These are phyloP conservation scores for Tanypteryx hageni DNA, from an alignment of 2,888 invertebrate genomes.

Conservation along the genomic window DNA sequence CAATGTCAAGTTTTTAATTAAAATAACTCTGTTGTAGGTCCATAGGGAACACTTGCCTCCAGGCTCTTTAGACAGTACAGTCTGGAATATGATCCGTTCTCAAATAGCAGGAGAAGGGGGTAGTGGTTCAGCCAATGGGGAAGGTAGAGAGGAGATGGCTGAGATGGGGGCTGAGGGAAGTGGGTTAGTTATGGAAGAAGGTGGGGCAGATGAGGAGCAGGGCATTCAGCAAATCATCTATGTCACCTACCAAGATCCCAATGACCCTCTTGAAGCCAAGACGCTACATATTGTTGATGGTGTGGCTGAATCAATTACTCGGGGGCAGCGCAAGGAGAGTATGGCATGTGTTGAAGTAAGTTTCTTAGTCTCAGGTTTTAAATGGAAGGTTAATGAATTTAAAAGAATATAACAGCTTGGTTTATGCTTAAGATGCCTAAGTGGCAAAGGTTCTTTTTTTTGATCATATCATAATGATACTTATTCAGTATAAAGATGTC, in stretches of 20 bases:
- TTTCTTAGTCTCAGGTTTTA: neutral
- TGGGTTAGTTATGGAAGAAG: constrained; percentile 49
- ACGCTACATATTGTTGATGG: constrained; percentile 73
- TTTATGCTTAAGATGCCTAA: neutral
- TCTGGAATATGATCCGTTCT: constrained; percentile 70
- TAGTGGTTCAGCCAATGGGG: constrained; percentile 67
- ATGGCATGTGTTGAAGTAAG: constrained; percentile 34
- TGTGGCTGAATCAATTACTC: constrained; percentile 61
- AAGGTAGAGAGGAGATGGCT: constrained; percentile 47
- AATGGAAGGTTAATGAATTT: neutral
- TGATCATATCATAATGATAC: too few species aligned
- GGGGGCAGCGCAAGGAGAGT: constrained; percentile 31
- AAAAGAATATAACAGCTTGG: neutral
- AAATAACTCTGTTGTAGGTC: constrained; percentile 63
- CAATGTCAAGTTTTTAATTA: too few species aligned
- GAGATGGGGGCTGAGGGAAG: constrained; percentile 69
- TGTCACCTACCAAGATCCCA: constrained; percentile 76
- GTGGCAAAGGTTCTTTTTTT: too few species aligned
- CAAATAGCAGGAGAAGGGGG: constrained; percentile 72
- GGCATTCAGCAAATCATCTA: constrained; percentile 76
- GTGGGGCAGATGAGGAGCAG: constrained; percentile 70
- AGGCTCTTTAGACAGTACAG: constrained; percentile 67
- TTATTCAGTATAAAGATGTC: too few species aligned
- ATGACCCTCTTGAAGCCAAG: constrained; percentile 74
- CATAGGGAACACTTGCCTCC: constrained; percentile 65